Base-by-base conservation (phyloP, 2,113 vertebrate genomes). In the Ageneiosus marmoratus region DNA sequence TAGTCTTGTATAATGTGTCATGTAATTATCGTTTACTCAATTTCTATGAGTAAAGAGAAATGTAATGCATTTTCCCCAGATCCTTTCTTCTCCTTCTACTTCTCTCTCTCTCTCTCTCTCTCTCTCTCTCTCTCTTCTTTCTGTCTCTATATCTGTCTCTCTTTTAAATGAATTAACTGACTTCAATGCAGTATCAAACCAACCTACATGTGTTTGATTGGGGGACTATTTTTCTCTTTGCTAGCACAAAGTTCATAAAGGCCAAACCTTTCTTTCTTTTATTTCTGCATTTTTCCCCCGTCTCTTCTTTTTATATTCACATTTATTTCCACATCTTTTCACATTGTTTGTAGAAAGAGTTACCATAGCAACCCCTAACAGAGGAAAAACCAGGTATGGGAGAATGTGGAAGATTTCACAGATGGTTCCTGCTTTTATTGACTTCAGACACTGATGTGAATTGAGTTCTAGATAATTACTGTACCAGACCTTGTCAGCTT, bases 281-380 rank as follows among this genome's bases (percentile, higher is more conserved):
- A 1, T 20, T 18, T 15, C 1, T 58, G 0, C 29, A 3, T 41
- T 70, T 27, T 76, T 18, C 13, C 1, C 11, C 1, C 15, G 32
- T 12, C 1, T 62, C 5, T 11, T 41, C 46, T 69, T 27, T 22
- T 6, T 56, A 20, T 37, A 22, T 8, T 34, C 13, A 3, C 32
- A 27, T 78, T n/a, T 53, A 72, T n/a, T 72, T 13, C 75, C 22
- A 2, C 1, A 32, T 72, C 73, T 73, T 72, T 79, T 75, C 56
- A 78, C n/a, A 46, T 79, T 79, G 69, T 83, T 86, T 60, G 55
- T 20, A 41, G 65, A 24, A 77, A 22, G 63, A 32, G 80, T 83
- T 77, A 62, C 82, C 34, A 81, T 83, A 32, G 72, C 29, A 77
- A 80, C 58, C 7, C 13, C 24, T 44, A 80, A 56, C 50, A 34